A percentile compares a stretch with the other conserved stretches of the same genome.
Conservation (phyloP, 2,888 invertebrate species). For the Heliconius charithonia region DNA sequence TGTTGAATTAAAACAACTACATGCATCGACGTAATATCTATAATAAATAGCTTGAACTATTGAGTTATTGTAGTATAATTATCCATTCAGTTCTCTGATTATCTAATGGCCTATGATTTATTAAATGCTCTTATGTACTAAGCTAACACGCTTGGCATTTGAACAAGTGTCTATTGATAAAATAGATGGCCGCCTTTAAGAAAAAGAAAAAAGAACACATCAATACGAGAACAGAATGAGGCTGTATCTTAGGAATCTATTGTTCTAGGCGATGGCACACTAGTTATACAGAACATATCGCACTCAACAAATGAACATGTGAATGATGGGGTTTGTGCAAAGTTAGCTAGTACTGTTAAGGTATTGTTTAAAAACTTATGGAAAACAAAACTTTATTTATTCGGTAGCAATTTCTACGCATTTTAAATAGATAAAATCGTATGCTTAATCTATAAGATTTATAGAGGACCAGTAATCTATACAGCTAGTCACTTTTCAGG, state of each 20-base stretch:
- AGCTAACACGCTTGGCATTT: constrained; percentile 27
- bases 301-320: no score
- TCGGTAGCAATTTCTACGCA: no score
- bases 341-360: no score
- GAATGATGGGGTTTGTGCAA: no score
- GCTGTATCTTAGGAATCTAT: neutral
- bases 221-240: neutral
- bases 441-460: no score
- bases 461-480: no score
- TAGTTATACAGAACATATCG: no score
- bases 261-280: no score
- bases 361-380: no score
- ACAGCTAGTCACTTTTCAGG: no score
- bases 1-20: constrained; percentile 16
- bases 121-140: constrained; percentile 28
- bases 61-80: constrained; percentile 20
- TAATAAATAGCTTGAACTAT: constrained; percentile 16
- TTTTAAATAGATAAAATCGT: no score
- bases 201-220: neutral
- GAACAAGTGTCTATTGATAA: constrained; percentile 31
- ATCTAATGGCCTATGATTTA: constrained; percentile 33
- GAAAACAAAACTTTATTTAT: no score
- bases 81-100: constrained; percentile 10
- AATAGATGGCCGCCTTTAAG: constrained; percentile 5
- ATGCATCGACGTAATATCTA: constrained; percentile 12